Conservation (phyloP, 2,888 invertebrate genomes). For the Imbricaverruca yamaguchii region DNA sequence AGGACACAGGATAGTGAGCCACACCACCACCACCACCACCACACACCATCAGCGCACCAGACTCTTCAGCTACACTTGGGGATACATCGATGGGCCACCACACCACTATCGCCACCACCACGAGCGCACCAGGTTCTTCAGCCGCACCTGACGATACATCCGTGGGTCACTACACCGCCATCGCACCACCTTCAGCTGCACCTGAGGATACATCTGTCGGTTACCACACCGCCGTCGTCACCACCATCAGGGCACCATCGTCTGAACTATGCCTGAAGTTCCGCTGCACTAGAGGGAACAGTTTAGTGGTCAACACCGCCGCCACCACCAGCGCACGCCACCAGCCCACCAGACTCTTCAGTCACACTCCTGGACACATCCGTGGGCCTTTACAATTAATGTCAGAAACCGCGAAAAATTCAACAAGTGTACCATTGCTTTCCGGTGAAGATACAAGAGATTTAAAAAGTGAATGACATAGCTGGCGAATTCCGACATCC, state of each 20-base stretch:
- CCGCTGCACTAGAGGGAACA: constrained; percentile 54
- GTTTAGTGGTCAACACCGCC: too few relatives aligned
- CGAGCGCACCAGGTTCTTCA: constrained; percentile 75
- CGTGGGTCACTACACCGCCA: too few relatives aligned
- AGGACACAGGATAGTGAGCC: constrained; percentile 74
- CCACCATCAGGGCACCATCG: constrained; percentile 67
- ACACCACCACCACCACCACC: constrained; percentile 73
- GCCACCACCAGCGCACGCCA: constrained; percentile 57
- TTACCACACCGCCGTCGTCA: constrained; percentile 54
- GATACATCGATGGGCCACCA: constrained; percentile 70
- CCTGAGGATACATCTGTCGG: constrained; percentile 66
- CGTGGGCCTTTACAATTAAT: too few relatives aligned
- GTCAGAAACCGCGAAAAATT: too few relatives aligned
- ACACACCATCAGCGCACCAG: constrained; percentile 79
- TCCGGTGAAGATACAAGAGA: too few relatives aligned
- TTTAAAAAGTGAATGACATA: too few relatives aligned
- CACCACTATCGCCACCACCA: constrained; percentile 57
- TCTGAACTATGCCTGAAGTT: too few relatives aligned
- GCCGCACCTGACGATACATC: constrained; percentile 50
- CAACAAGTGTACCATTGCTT: too few relatives aligned
- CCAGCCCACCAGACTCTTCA: constrained; percentile 75
- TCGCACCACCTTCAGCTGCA: constrained; percentile 43
- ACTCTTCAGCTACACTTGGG: constrained; percentile 82
- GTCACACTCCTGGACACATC: constrained; percentile 70
- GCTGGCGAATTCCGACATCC: too few relatives aligned